Base-by-base conservation (phyloP, 2,113 vertebrate genomes). In the Prietella phreatophila region DNA sequence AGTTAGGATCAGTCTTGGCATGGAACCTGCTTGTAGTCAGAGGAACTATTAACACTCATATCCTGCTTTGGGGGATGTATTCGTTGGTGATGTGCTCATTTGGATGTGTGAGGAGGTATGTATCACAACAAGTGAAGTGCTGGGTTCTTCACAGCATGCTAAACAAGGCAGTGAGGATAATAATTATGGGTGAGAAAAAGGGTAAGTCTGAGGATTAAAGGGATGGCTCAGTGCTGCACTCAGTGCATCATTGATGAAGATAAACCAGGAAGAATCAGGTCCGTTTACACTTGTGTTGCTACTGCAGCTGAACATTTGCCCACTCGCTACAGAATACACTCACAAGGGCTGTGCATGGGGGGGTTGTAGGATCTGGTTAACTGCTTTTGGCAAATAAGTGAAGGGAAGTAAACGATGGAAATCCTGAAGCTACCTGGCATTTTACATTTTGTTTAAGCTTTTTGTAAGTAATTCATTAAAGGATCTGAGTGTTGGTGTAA, bases 31-130 rank as follows among this genome's bases (percentile, higher is more conserved):
- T 82, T 67, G 47, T 50, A 79, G 50, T 17, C 15, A 27, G 22
- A 53, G 25, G 14, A 78, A 50, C 25, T 1, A 53, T 50, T 78
- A 58, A 88, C 65, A 89, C 65, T 83, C 30, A 78, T 67, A 85
- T 85, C 85, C 67, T 85, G 88, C 87, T 85, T 85, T 76, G 79
- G 65, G 60, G 39, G 83, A 87, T 85, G 83, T 85, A 71, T 80
- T 75, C 53, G n/a, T 42, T 39, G 56, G 19, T 83, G n/a, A 88
- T 58, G 47, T 33, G 19, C 86, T 65, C 63, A 30, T 53, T 69
- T 83, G 50, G 82, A 84, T 61, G 75, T 47, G 36, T 71, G 69
- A 81, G 39, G 47, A 60, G 47, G 58, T 33, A 20, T 71, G 76
- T 8, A 73, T n/a, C 33, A 47, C 53, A 19, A 42, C 0, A 25